Base-by-base conservation (phyloP, 2,113 vertebrate species). In the Triplophysa siluroides region DNA sequence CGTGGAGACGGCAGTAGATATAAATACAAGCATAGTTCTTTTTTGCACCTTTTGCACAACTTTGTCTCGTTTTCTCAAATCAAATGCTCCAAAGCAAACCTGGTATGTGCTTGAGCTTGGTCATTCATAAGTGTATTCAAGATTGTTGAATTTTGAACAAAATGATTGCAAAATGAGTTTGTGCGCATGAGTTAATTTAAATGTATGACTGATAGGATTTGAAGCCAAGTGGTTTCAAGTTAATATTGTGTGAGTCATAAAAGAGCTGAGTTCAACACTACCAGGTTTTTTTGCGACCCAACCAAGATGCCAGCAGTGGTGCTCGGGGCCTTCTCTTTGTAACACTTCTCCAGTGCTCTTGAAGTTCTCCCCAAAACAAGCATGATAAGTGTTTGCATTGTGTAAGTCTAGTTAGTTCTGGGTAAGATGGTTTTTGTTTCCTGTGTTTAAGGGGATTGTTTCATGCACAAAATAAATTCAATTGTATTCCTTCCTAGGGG, bases 361-460 rank as follows among this genome's bases (percentile, higher is more conserved):
- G 90, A 95, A 93, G 93, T 93, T 94, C 94, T 94, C 91, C 92
- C 90, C 93, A 92, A 93, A 93, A 93, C 88, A 93, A 95, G 97
- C 96, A 97, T 98, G 96, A 94, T 93, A 93, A 91, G 91, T 95
- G 95, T 97, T 92, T 95, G 93, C 95, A 93, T 95, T 96, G 92
- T 93, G 88, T 93, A 86, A 91, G 88, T 95, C 84, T 87, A 92
- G 85, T 93, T 93, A 8, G 93, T 94, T 94, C 94, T 92, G 94
- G 95, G 94, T 96, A 95, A 95, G 94, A 95, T 92, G 91, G 92
- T 89, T 94, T 93, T 98, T 98, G 95, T 97, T 98, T 96, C 95
- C 96, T 98, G 93, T 93, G 91, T 91, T 89, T 67, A 84, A 87
- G 88, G 88, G 86, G 81, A 87, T 84, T 77, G 2, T 77, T 33